These are phyloP conservation scores for Tenthredo livida DNA, from an alignment of 2,888 invertebrate genomes.

Conservation along the genomic window DNA sequence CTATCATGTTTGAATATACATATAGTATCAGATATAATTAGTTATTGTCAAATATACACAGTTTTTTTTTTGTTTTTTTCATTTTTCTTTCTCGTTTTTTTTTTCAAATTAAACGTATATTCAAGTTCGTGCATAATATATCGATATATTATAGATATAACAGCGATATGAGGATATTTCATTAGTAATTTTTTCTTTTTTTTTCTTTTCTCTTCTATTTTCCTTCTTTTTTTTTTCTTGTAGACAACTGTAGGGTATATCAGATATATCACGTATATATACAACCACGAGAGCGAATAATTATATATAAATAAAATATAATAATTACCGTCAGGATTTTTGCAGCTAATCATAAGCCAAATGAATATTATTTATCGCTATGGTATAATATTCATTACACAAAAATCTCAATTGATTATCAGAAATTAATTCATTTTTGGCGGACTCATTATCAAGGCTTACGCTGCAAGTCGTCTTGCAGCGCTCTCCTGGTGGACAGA, in stretches of 20 bases:
- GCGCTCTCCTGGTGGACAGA: too few relatives aligned
- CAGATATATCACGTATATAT: slow-evolving; percentile 11
- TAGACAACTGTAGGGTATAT: background rate
- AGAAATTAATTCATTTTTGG: too few relatives aligned
- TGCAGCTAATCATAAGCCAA: background rate
- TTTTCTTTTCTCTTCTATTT: background rate
- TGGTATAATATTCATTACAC: too few relatives aligned
- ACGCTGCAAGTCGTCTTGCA: too few relatives aligned
- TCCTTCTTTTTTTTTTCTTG: background rate
- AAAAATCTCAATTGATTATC: too few relatives aligned
- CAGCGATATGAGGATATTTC: background rate
- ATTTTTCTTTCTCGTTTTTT: background rate
- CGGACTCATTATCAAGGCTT: too few relatives aligned
- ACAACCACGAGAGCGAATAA: slow-evolving; percentile 17
- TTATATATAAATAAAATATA: background rate
- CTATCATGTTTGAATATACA: background rate
- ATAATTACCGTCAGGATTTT: background rate
- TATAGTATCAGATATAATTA: background rate
- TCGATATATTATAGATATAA: background rate
- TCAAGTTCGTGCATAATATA: background rate
- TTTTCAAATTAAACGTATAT: background rate
- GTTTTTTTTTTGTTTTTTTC: background rate
- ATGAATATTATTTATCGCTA: too few relatives aligned
- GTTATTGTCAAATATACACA: background rate
- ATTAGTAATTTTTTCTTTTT: background rate